Evolutionary conservation across 2,888 invertebrate genomes (phyloP).

Genomic region (Melinaea marsaeus): DNA sequence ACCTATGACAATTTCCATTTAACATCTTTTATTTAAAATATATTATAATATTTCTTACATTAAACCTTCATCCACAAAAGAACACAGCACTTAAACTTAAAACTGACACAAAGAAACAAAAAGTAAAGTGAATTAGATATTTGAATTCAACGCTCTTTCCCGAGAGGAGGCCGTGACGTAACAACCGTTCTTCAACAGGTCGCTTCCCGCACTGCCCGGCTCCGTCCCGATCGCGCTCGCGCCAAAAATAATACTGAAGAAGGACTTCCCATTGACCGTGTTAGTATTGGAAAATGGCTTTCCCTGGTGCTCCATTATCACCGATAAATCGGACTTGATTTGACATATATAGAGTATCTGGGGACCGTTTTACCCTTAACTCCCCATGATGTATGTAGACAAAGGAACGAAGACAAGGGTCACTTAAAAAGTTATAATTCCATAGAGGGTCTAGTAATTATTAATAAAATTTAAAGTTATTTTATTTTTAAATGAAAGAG

Average conservation of each 20-base stretch:
- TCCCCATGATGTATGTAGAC: neutral
- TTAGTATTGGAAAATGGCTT: constrained; percentile 70
- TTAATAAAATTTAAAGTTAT: too few relatives aligned
- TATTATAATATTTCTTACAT: too few relatives aligned
- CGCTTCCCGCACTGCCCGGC: constrained; percentile 69
- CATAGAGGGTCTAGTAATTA: too few relatives aligned
- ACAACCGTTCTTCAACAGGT: constrained; percentile 74
- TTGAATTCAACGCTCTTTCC: constrained; percentile 46
- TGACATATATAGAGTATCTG: constrained; percentile 27
- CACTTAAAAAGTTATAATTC: too few relatives aligned
- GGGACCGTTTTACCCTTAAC: neutral
- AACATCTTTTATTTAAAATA: too few relatives aligned
- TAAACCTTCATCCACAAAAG: constrained; percentile 17
- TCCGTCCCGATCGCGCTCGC: constrained; percentile 64
- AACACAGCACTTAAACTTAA: constrained; percentile 14
- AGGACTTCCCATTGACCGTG: constrained; percentile 68
- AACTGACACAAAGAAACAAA: constrained; percentile 24
- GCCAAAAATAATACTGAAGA: constrained; percentile 73
- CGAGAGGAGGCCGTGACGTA: constrained; percentile 41
- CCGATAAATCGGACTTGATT: constrained; percentile 46
- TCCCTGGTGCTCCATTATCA: constrained; percentile 55
- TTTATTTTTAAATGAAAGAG: too few relatives aligned
- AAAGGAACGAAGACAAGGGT: neutral
- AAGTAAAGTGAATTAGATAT: constrained; percentile 34
- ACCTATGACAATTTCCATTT: too few relatives aligned